phyloP scores from a whole-genome alignment of 2,797 vertebrate species.

The Toxotes lorentzi region DNA sequence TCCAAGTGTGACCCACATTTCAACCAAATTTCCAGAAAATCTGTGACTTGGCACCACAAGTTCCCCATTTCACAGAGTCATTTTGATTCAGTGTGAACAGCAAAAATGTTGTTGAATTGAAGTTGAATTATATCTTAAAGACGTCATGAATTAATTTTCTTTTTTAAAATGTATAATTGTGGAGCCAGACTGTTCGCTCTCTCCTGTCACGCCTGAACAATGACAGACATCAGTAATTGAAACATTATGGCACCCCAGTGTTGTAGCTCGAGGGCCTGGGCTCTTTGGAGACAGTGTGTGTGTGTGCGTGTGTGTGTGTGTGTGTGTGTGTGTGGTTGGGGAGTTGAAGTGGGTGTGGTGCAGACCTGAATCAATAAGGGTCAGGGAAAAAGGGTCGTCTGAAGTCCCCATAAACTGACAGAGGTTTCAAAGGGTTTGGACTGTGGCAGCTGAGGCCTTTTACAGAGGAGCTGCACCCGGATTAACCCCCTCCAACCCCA shows the following conservation, averaged over 20 bases:
- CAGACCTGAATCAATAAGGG: conserved; percentile 72
- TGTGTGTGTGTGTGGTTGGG: conserved; percentile 37
- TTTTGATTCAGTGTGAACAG: background rate
- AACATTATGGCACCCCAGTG: conserved; percentile 63
- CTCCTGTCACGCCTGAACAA: conserved; percentile 43
- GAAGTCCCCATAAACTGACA: conserved; percentile 65
- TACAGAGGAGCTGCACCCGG: conserved; percentile 38
- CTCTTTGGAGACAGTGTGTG: conserved; percentile 40
- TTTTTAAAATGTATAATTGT: background rate
- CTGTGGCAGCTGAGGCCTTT: conserved; percentile 65
- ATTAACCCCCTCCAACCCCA: conserved; percentile 54
- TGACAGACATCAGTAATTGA: conserved; percentile 72
- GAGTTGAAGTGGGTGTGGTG: conserved; percentile 37
- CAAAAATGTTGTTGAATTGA: background rate
- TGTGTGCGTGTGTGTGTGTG: conserved; percentile 42
- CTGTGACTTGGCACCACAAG: no score
- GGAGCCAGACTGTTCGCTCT: conserved; percentile 19
- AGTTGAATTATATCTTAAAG: background rate
- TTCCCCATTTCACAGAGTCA: no score
- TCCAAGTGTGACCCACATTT: no score
- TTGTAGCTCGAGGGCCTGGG: conserved; percentile 51
- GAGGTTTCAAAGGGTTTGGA: conserved; percentile 60
- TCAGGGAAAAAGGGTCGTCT: conserved; percentile 61
- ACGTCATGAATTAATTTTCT: background rate
- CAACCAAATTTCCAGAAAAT: no score